A percentile compares a stretch with the other conserved stretches of the same genome.
Conservation (phyloP, 2,113 vertebrate genomes). For the Menura novaehollandiae region DNA sequence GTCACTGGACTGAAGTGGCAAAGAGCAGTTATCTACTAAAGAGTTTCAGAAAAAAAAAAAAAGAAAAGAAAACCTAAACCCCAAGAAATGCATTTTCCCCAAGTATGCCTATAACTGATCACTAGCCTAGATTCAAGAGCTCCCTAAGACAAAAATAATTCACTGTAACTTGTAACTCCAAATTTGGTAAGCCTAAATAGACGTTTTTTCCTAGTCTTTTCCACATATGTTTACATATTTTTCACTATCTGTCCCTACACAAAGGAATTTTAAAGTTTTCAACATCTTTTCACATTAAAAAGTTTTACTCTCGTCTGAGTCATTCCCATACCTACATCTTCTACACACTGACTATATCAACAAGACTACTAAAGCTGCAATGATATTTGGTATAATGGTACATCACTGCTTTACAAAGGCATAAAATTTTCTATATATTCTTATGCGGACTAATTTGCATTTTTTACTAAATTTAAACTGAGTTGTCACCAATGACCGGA, state of each 20-base stretch:
- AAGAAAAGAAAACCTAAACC: not conserved
- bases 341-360: not conserved
- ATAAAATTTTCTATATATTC: not conserved
- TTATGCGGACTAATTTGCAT: not conserved
- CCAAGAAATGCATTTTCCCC: not conserved
- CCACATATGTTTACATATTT: not conserved
- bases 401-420: not conserved
- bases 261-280: not conserved
- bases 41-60: not conserved
- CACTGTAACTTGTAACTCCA: not conserved
- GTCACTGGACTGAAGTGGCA: not conserved
- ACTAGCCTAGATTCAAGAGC: not conserved
- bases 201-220: not conserved
- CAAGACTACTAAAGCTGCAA: not conserved
- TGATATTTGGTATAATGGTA: not conserved
- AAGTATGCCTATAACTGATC: not conserved
- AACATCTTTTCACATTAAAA: not conserved
- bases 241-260: not conserved
- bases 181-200: not conserved
- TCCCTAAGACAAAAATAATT: not conserved
- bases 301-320: not conserved
- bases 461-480: not conserved
- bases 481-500: not conserved
- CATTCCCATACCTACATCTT: not conserved
- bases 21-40: not conserved